Conservation (phyloP, 2,888 invertebrate species). For the Mystacides longicornis region DNA sequence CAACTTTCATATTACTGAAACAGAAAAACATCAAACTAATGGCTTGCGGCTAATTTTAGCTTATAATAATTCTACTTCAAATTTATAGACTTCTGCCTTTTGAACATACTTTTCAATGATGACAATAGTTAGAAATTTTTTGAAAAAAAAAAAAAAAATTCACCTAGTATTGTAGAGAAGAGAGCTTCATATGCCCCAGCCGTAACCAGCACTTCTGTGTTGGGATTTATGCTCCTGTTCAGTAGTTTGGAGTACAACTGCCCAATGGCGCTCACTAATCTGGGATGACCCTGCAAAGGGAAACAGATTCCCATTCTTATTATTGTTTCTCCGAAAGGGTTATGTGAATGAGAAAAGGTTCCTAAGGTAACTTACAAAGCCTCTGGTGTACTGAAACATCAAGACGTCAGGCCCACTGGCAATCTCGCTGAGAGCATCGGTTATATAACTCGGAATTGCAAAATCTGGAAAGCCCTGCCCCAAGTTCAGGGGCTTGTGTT, state of each 20-base stretch:
- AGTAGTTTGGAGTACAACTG: constrained; percentile 79
- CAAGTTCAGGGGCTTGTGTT: constrained; percentile 84
- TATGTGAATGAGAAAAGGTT: too few species aligned
- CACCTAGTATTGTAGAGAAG: constrained; percentile 69
- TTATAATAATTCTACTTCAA: too few species aligned
- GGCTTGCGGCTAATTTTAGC: too few species aligned
- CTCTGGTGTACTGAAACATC: constrained; percentile 88
- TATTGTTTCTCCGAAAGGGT: too few species aligned
- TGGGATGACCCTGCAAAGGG: constrained; percentile 73
- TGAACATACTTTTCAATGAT: too few species aligned
- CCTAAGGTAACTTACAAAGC: constrained; percentile 79
- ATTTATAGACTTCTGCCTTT: too few species aligned
- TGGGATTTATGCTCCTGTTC: constrained; percentile 69
- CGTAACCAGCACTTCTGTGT: constrained; percentile 82
- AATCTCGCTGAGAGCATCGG: constrained; percentile 64
- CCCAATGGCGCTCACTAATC: constrained; percentile 75
- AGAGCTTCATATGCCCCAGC: constrained; percentile 93
- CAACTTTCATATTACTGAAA: too few species aligned
- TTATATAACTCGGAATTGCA: constrained; percentile 75
- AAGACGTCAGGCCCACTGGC: constrained; percentile 62
- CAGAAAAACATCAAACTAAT: too few species aligned
- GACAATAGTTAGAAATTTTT: not conserved
- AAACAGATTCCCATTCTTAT: too few species aligned
- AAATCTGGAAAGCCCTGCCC: constrained; percentile 97
- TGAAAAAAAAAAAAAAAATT: not conserved